phyloP scores from a whole-genome alignment of 2,888 invertebrate species.

The Gymnocheta viridis region DNA sequence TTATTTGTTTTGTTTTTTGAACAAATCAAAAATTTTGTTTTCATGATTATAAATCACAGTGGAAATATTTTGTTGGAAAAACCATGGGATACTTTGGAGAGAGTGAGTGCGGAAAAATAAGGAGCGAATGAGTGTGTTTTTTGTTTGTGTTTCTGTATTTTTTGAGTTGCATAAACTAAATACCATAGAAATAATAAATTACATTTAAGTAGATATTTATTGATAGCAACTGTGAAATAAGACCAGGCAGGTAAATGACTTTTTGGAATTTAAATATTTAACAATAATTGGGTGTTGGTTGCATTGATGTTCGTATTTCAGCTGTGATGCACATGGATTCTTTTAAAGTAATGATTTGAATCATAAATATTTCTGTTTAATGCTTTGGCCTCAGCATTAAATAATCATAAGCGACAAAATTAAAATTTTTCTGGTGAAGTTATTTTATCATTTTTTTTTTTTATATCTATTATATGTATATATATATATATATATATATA shows the following conservation, averaged over 20 bases:
- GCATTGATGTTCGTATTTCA: too few relatives aligned
- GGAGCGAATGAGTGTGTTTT: too few relatives aligned
- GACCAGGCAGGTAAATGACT: neutral
- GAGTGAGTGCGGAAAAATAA: too few relatives aligned
- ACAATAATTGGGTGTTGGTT: neutral
- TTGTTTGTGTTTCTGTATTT: neutral
- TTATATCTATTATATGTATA: too few relatives aligned
- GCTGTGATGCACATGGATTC: too few relatives aligned
- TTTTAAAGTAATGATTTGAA: too few relatives aligned
- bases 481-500: too few relatives aligned
- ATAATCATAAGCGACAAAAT: too few relatives aligned
- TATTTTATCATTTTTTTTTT: too few relatives aligned
- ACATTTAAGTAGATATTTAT: slow-evolving; percentile 45
- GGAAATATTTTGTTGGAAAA: slow-evolving; percentile 33
- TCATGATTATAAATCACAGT: slow-evolving; percentile 38
- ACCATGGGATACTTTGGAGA: slow-evolving; percentile 13
- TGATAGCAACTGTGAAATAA: slow-evolving; percentile 18
- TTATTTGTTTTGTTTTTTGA: neutral
- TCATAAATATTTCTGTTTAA: too few relatives aligned
- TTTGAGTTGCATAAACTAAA: slow-evolving; percentile 39
- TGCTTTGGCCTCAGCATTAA: too few relatives aligned
- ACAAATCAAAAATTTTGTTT: neutral
- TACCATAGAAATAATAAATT: slow-evolving; percentile 25
- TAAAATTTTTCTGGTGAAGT: too few relatives aligned
- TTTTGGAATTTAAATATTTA: neutral